A percentile compares a stretch with the other conserved stretches of the same genome.
These are phyloP conservation scores for Hydrozoanthus tunicans DNA, from an alignment of 64 coral and sea anemone species.

Conservation along the genomic window DNA sequence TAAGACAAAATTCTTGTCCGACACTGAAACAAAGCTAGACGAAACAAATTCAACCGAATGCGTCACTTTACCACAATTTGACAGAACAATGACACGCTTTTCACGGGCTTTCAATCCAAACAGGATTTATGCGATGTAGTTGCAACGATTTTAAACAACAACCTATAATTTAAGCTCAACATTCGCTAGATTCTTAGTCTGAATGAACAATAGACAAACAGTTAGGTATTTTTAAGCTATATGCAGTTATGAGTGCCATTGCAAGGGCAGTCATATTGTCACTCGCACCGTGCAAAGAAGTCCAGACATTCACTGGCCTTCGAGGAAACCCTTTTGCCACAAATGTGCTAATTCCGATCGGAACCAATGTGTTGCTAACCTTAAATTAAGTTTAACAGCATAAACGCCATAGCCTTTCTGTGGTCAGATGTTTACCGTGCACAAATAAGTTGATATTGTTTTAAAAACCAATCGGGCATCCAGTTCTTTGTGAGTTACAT, in stretches of 20 bases:
- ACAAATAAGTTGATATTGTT: conserved; percentile 58
- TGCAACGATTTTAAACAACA: no score
- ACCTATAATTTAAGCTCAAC: no score
- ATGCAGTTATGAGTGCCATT: no score
- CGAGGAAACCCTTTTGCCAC: conserved; percentile 15
- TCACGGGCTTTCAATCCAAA: no score
- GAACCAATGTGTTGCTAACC: conserved; percentile 19
- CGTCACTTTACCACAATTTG: no score
- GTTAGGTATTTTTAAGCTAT: neutral
- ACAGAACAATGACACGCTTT: no score
- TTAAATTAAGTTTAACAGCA: conserved; percentile 45
- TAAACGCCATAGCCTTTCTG: conserved; percentile 15
- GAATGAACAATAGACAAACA: neutral
- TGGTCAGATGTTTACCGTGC: conserved; percentile 36
- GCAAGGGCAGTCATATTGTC: no score
- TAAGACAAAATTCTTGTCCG: neutral
- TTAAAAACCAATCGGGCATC: conserved; percentile 20
- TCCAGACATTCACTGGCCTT: neutral
- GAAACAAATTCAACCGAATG: neutral
- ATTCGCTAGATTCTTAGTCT: no score
- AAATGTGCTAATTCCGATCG: conserved; percentile 6
- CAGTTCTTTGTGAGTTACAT: conserved; percentile 13
- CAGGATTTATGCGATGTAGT: no score
- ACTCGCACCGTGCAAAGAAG: no score
- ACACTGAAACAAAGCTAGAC: neutral